A percentile compares a stretch with the other conserved stretches of the same genome.
phyloP scores from a whole-genome alignment of 1,140 invertebrate species.

The Latrodectus geometricus region DNA sequence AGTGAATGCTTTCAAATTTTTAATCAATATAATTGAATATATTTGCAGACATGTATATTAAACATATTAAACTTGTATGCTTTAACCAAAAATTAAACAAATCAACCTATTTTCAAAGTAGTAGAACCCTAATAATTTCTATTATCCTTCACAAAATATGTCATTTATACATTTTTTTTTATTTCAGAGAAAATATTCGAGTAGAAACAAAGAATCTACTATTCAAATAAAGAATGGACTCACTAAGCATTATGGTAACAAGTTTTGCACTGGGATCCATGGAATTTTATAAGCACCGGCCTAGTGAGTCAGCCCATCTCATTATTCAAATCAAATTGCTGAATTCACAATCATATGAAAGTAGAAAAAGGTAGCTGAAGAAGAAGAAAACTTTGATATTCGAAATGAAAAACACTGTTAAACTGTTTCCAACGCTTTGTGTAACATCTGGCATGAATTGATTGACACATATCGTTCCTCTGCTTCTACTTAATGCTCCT shows the following conservation, averaged over 20 bases:
- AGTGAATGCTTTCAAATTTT: too few relatives aligned
- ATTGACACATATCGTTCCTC: constrained; percentile 45
- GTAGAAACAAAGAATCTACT: not conserved
- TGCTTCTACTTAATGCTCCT: constrained; percentile 31
- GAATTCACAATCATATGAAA: constrained; percentile 2
- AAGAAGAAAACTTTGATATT: not conserved
- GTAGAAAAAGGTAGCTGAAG: not conserved
- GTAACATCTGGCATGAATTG: constrained; percentile 43
- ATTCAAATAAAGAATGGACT: not conserved
- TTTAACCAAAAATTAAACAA: too few relatives aligned
- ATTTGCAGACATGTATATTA: too few relatives aligned
- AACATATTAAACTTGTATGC: too few relatives aligned
- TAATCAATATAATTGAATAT: too few relatives aligned
- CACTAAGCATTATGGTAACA: not conserved
- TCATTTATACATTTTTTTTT: not conserved
- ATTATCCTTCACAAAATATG: too few relatives aligned
- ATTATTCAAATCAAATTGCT: constrained; percentile 11
- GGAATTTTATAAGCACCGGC: not conserved
- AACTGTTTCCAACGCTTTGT: not conserved
- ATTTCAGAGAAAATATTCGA: not conserved
- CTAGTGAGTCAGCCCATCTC: not conserved
- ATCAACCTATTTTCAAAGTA: too few relatives aligned
- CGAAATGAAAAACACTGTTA: not conserved
- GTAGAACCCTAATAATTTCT: too few relatives aligned
- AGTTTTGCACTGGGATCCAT: not conserved